Evolutionary conservation across 2,113 vertebrate species (phyloP).

Genomic region (Galeopterus variegatus): DNA sequence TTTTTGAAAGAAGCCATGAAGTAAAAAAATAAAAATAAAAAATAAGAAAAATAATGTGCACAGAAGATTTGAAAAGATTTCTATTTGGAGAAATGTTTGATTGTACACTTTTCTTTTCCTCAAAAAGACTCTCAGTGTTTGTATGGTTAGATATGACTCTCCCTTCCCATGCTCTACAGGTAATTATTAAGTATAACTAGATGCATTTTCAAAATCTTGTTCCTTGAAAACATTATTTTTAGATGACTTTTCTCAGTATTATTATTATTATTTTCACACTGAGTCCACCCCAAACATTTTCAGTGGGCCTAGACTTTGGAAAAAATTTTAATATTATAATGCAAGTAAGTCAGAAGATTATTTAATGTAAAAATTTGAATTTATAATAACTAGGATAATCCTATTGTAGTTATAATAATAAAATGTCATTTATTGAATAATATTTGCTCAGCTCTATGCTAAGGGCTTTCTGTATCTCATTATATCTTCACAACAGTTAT

Average conservation of each 20-base stretch:
- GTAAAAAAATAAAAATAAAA: not conserved
- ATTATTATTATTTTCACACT: constrained; percentile 34
- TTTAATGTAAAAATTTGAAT: constrained; percentile 44
- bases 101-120: constrained; percentile 22
- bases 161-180: not conserved
- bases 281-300: constrained; percentile 17
- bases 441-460: not conserved
- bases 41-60: not conserved
- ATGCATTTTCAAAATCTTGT: constrained; percentile 4
- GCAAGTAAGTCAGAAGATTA: not conserved
- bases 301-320: not conserved
- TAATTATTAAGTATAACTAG: constrained; percentile 13
- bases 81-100: constrained; percentile 46
- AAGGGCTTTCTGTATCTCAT: not conserved
- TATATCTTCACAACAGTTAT: not conserved
- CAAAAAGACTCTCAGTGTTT: constrained; percentile 7
- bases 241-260: not conserved
- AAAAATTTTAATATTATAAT: constrained; percentile 34
- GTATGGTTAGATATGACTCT: not conserved
- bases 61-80: not conserved
- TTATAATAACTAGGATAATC: constrained; percentile 37
- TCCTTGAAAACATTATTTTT: constrained; percentile 39
- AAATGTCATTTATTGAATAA: constrained; percentile 31
- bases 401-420: constrained; percentile 9
- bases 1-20: constrained; percentile 5